Conservation (phyloP, 1,140 invertebrate genomes). For the Venturia canescens region DNA sequence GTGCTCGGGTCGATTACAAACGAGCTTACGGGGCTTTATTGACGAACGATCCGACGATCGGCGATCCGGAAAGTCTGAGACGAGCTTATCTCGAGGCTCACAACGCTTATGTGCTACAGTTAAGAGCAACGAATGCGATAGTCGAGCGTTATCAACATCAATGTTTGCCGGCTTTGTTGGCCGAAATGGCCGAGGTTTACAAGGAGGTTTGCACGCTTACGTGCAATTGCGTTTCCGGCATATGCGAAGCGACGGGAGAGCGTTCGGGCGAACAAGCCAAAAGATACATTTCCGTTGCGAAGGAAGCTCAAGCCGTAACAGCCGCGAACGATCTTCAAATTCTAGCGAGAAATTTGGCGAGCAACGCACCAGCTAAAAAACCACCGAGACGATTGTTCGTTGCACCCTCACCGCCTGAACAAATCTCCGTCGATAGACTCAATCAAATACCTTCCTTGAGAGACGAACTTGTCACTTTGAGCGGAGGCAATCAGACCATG, state of each 20-base stretch:
- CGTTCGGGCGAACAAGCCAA: conserved; percentile 66
- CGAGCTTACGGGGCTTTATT: conserved; percentile 87
- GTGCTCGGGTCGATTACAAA: conserved; percentile 88
- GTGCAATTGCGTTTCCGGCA: conserved; percentile 70
- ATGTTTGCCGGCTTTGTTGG: conserved; percentile 68
- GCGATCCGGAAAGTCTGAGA: conserved; percentile 81
- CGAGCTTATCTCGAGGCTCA: conserved; percentile 91
- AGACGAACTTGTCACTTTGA: conserved; percentile 90
- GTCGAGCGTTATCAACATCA: conserved; percentile 80
- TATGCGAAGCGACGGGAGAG: conserved; percentile 68
- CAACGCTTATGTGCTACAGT: conserved; percentile 94
- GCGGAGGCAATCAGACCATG: conserved; percentile 83
- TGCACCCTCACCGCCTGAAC: conserved; percentile 70
- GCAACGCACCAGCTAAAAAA: conserved; percentile 64
- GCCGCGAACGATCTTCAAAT: conserved; percentile 69
- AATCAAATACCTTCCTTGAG: conserved; percentile 81
- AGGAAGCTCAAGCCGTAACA: conserved; percentile 65
- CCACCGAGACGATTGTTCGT: conserved; percentile 71
- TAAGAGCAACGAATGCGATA: conserved; percentile 95
- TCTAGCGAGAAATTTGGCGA: conserved; percentile 66
- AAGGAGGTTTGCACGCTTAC: conserved; percentile 70
- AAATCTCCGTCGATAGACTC: conserved; percentile 67
- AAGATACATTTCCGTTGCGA: conserved; percentile 66
- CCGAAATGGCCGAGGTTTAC: conserved; percentile 72
- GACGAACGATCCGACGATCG: conserved; percentile 67